Conservation (phyloP, 2,888 invertebrate genomes). For the Clostera curtula region DNA sequence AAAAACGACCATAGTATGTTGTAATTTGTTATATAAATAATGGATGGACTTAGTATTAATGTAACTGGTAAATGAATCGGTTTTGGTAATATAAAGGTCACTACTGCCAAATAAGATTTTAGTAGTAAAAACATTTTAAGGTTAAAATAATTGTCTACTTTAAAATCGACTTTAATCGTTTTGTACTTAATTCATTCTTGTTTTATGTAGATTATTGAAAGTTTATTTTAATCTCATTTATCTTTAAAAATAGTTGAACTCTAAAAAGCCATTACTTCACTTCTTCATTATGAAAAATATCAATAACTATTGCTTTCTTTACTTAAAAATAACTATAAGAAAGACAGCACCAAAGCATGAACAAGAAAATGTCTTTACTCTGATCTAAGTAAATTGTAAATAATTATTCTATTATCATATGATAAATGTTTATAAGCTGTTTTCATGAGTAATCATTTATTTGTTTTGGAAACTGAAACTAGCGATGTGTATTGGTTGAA, state of each 20-base stretch:
- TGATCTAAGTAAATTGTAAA: constrained; percentile 59
- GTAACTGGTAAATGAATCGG: constrained; percentile 46
- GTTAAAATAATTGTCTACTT: constrained; percentile 50
- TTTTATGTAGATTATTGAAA: not conserved
- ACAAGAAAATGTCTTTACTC: constrained; percentile 37
- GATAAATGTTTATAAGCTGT: constrained; percentile 61
- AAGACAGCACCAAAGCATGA: constrained; percentile 45
- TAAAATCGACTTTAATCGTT: constrained; percentile 48
- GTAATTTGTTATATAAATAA: constrained; percentile 55
- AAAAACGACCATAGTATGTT: constrained; percentile 47
- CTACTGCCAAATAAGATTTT: constrained; percentile 67
- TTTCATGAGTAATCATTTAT: constrained; percentile 43
- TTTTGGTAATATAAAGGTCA: constrained; percentile 56
- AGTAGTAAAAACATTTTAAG: constrained; percentile 66
- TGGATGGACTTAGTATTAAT: constrained; percentile 49
- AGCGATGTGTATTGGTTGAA: constrained; percentile 21
- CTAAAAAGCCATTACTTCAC: constrained; percentile 25
- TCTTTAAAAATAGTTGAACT: too few species aligned
- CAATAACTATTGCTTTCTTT: not conserved
- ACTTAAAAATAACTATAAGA: constrained; percentile 9
- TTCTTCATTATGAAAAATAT: constrained; percentile 14
- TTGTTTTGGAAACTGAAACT: constrained; percentile 36
- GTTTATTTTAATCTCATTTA: constrained; percentile 21
- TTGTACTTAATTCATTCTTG: constrained; percentile 55
- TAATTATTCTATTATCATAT: constrained; percentile 54